These are phyloP conservation scores for Conger conger DNA, from an alignment of 2,113 vertebrate genomes.

Conservation along the genomic window DNA sequence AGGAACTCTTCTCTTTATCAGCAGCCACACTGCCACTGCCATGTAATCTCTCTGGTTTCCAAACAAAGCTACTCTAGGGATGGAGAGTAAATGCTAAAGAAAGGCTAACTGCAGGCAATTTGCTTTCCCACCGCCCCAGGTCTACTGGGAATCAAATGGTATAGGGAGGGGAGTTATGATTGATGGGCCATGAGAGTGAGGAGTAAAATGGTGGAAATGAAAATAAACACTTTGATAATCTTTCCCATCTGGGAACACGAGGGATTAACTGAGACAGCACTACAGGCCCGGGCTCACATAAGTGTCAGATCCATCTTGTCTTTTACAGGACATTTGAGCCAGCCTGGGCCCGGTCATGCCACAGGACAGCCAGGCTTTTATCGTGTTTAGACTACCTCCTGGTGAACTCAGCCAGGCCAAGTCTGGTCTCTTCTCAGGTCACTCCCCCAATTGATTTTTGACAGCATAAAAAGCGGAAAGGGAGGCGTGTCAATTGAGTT, in stretches of 20 bases:
- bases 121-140: slow-evolving; percentile 26
- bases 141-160: slow-evolving; percentile 7
- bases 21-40: background rate
- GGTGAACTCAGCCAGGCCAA: background rate
- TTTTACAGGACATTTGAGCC: background rate
- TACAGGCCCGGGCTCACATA: background rate
- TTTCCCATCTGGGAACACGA: slow-evolving; percentile 27
- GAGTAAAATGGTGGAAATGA: slow-evolving; percentile 35
- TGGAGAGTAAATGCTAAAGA: slow-evolving; percentile 33
- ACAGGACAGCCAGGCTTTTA: background rate
- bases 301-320: background rate
- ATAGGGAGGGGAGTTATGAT: slow-evolving; percentile 8
- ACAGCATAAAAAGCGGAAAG: background rate
- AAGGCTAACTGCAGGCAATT: slow-evolving; percentile 16
- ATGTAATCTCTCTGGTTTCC: background rate
- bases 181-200: slow-evolving; percentile 26
- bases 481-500: background rate
- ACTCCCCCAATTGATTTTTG: background rate
- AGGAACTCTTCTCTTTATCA: background rate
- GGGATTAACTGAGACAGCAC: slow-evolving; percentile 16
- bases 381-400: background rate
- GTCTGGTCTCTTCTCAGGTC: background rate
- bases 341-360: background rate
- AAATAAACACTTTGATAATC: slow-evolving; percentile 42
- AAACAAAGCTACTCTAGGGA: slow-evolving; percentile 8